A percentile compares a stretch with the other conserved stretches of the same genome.
Conservation (phyloP, 2,888 invertebrate genomes). For the Harpalus rufipes region DNA sequence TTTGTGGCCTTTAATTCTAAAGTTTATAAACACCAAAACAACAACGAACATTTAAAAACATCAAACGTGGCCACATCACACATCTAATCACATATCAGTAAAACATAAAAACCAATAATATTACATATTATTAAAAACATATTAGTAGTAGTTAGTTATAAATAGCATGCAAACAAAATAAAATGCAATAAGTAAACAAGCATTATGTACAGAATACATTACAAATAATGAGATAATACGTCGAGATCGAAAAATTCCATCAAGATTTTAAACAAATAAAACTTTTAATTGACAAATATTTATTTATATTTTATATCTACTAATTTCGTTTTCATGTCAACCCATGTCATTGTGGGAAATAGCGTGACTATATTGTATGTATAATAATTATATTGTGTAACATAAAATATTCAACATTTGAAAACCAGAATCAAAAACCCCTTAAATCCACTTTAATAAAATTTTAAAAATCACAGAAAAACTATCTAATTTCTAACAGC, state of each 20-base stretch:
- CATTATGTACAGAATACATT: conserved; percentile 3
- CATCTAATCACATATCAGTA: conserved; percentile 7
- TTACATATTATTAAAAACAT: conserved; percentile 6
- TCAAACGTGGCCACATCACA: background rate
- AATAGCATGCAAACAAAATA: conserved; percentile 12
- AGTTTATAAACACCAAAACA: background rate
- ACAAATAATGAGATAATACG: background rate
- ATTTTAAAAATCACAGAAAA: no score
- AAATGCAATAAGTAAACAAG: conserved; percentile 3
- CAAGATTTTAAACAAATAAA: background rate
- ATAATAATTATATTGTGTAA: no score
- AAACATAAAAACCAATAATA: background rate
- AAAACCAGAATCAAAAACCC: no score
- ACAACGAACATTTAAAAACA: background rate
- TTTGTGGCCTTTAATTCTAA: conserved; percentile 7
- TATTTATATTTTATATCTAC: background rate
- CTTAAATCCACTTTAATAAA: no score
- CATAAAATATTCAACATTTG: no score
- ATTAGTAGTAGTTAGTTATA: conserved; percentile 17
- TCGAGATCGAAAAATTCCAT: background rate
- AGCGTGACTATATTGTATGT: no score
- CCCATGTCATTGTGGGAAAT: no score
- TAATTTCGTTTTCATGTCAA: no score
- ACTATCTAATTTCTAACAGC: no score
- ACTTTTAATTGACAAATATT: background rate